Evolutionary conservation across 2,113 vertebrate species (phyloP), one percentile per base, ranked within the genome.

Genomic region (Rhinopomastus cyanomelas): DNA sequence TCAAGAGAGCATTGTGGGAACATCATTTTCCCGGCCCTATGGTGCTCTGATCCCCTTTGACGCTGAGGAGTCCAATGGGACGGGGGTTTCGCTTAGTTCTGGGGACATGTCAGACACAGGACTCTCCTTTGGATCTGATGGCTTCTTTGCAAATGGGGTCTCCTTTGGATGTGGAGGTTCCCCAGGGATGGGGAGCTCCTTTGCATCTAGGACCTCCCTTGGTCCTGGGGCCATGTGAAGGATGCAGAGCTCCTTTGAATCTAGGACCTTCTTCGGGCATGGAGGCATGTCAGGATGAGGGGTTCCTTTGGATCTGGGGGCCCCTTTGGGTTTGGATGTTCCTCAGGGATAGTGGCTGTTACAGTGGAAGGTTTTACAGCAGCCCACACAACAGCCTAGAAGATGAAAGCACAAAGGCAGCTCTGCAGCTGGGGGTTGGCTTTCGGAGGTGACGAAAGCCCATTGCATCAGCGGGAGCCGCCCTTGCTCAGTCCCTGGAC

Each of bases 331-430:
- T n/a, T n/a, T n/a, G n/a, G n/a, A n/a, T n/a, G n/a, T n/a, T 53
- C 32, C 32, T 51, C 34, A 5, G 80, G 86, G 5, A 6, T 32
- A 1, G 83, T 12, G 71, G 56, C 15, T 39, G 73, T 44, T 80
- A 7, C 53, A 26, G 61, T 59, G 29, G 55, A 26, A 26, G 16
- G 37, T 67, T 59, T 49, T 88, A 72, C 57, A 76, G 62, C 32
- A 66, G 37, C 42, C n/a, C 2, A 0, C 49, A 26, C 17, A 36
- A 8, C 34, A 3, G 0, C 17, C 12, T 0, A 0, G 23, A 20
- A 48, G 66, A 4, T 7, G 56, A 44, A 61, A 69, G 32, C 0
- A 0, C 22, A 1, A 42, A 30, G 42, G 44, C 12, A 7, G 22
- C n/a, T 32, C 27, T 12, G 0, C 3, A 4, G 37, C 65, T 48